Conservation (phyloP, 2,113 vertebrate genomes). For the Triplophysa tibetana region DNA sequence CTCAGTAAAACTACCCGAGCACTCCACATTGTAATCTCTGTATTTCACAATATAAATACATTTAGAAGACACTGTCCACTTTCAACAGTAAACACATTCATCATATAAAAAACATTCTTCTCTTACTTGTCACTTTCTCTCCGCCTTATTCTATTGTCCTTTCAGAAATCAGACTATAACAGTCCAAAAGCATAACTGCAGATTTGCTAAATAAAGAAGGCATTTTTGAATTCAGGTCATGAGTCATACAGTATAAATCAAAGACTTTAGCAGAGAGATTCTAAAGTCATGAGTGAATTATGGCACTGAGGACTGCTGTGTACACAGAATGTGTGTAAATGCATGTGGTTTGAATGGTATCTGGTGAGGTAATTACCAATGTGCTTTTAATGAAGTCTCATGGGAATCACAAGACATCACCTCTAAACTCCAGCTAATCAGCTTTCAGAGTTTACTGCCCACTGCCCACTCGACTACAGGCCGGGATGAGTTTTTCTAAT, state of each 20-base stretch:
- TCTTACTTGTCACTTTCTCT: slow-evolving; percentile 13
- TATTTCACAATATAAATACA: slow-evolving; percentile 2
- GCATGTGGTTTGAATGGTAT: slow-evolving; percentile 35
- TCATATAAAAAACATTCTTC: slow-evolving; percentile 40
- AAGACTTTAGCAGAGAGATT: slow-evolving; percentile 40
- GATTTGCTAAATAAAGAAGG: slow-evolving; percentile 40
- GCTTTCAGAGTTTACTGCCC: slow-evolving; percentile 35
- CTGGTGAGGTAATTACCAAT: slow-evolving; percentile 50
- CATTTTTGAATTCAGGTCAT: slow-evolving; percentile 45
- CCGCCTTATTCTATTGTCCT: slow-evolving; percentile 6
- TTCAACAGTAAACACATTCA: slow-evolving; percentile 41
- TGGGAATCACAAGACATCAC: slow-evolving; percentile 48
- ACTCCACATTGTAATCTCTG: background rate
- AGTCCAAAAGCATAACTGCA: slow-evolving; percentile 24
- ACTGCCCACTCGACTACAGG: background rate
- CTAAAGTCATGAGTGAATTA: slow-evolving; percentile 46
- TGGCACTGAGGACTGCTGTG: slow-evolving; percentile 30
- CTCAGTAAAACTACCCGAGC: background rate
- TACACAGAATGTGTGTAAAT: slow-evolving; percentile 6
- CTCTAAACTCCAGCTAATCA: slow-evolving; percentile 51
- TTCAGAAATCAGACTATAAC: background rate
- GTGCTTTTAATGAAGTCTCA: slow-evolving; percentile 52
- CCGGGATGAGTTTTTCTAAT: background rate
- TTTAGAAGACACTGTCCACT: background rate
- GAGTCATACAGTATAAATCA: slow-evolving; percentile 50